Conservation (phyloP, 1,140 invertebrate species). For the Akabosia matsudoensis region DNA sequence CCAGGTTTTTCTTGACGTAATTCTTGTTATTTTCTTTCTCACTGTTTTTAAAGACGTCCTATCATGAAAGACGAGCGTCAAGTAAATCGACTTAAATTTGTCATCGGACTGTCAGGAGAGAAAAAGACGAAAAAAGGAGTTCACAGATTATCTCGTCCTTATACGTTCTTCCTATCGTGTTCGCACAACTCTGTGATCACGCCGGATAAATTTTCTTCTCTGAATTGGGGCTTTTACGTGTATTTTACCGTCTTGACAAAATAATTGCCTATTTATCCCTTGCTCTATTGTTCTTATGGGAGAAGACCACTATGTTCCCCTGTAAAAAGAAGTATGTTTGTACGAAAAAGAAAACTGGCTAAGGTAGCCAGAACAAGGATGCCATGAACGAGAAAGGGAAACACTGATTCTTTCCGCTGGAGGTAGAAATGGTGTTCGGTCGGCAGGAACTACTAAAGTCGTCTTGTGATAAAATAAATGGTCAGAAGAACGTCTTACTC, state of each 20-base stretch:
- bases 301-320: conserved; percentile 27
- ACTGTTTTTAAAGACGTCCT: too few species aligned
- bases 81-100: conserved; percentile 8
- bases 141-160: too few species aligned
- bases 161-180: too few species aligned
- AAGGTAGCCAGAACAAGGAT: too few species aligned
- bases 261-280: conserved; percentile 48
- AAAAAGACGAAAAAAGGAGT: neutral
- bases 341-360: too few species aligned
- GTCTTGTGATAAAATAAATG: conserved; percentile 10
- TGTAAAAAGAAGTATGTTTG: too few species aligned
- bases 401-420: too few species aligned
- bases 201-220: neutral
- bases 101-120: conserved; percentile 25
- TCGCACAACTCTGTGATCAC: neutral
- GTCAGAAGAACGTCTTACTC: neutral
- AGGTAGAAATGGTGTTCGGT: conserved; percentile 15
- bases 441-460: neutral
- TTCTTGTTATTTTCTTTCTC: too few species aligned
- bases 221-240: conserved; percentile 36
- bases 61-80: too few species aligned
- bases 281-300: conserved; percentile 46
- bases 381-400: too few species aligned
- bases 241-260: conserved; percentile 47
- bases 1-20: too few species aligned